phyloP scores from a whole-genome alignment of 2,888 invertebrate species.

The Oscheius sp. region DNA sequence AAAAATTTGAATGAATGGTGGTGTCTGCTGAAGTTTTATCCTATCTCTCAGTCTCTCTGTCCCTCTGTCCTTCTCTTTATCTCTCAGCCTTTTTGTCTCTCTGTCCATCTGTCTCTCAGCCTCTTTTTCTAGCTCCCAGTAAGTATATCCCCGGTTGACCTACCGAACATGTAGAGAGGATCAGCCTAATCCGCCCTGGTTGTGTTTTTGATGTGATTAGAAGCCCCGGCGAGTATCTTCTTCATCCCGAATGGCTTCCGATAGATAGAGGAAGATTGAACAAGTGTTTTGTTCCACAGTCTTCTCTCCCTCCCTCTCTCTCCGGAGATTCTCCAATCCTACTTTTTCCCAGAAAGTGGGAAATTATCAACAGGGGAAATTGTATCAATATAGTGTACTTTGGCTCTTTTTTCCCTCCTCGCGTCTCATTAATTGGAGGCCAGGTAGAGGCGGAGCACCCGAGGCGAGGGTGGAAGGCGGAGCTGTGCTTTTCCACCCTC shows the following conservation, averaged over 20 bases:
- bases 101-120: too few relatives aligned
- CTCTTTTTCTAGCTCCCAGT: too few relatives aligned
- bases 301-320: not conserved
- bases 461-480: constrained; percentile 27
- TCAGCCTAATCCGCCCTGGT: constrained; percentile 1
- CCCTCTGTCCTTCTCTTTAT: too few relatives aligned
- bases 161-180: not conserved
- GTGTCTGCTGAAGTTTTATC: too few relatives aligned
- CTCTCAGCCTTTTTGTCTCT: too few relatives aligned
- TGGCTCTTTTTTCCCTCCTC: not conserved
- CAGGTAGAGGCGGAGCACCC: constrained; percentile 9
- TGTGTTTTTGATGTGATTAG: constrained; percentile 15
- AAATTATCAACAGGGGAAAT: constrained; percentile 1
- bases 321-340: not conserved
- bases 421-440: not conserved
- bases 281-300: not conserved
- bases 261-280: not conserved
- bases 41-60: too few relatives aligned
- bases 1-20: too few relatives aligned
- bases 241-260: not conserved
- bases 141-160: too few relatives aligned
- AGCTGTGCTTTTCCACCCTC: constrained; percentile 29
- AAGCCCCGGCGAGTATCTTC: not conserved
- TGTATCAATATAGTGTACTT: constrained; percentile 6
- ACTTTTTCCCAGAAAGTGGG: not conserved